Evolutionary conservation across 2,888 invertebrate species (phyloP), one percentile per base, ranked within the genome.

Genomic region (Phortica okadai): DNA sequence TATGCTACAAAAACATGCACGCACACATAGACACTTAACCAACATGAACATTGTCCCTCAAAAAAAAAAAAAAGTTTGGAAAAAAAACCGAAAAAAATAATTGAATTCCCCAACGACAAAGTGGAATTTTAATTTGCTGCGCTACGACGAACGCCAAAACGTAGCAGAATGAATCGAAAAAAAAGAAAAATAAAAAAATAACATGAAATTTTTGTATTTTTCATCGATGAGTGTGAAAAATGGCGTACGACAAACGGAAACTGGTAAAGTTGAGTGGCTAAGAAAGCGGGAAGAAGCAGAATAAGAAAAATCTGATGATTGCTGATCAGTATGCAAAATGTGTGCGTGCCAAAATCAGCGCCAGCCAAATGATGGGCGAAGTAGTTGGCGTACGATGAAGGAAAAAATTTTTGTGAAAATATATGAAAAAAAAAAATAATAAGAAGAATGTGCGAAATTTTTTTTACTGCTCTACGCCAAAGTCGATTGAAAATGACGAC

Each of bases 61-160:
- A 67, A 69, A 75, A 69, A 42, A 56, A n/a, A 6, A 1, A 66
- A 14, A 76, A 54, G 42, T 14, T 74, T 67, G 78, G 41, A 50
- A 66, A 78, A 78, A 33, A 33, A 33, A 33, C 33, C 33, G 74
- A 72, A 77, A 83, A 81, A 85, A 85, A 84, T 89, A 88, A 88
- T 88, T 89, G 89, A 89, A 88, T 89, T 88, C 87, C 86, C 86
- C 79, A 88, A 87, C 83, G 89, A 84, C 89, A 89, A 89, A 89
- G 82, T 82, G 88, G 89, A 88, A 88, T 89, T 88, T 88, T 89
- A 88, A 88, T 89, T 88, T 87, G 82, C 83, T 73, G 78, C 80
- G 79, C 83, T 74, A 81, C 81, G 84, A 80, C 82, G 79, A 79
- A 56, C 42, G 54, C 66, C n/a, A 25, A 41, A 14, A 16, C 50